These are phyloP conservation scores for Grus americana DNA, from an alignment of 2,113 vertebrate genomes.

Conservation along the genomic window DNA sequence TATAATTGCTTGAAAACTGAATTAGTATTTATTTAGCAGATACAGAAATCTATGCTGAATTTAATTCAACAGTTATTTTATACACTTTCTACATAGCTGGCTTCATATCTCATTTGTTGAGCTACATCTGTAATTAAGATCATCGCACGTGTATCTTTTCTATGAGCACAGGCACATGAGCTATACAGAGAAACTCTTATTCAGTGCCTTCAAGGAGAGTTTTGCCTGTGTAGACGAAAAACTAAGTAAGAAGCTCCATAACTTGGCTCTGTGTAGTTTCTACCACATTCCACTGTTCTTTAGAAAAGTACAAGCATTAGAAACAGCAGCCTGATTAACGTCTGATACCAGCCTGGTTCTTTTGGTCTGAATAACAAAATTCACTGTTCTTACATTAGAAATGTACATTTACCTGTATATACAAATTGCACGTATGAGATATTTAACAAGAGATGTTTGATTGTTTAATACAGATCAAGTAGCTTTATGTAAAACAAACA, in stretches of 20 bases:
- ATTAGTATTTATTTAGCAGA: background rate
- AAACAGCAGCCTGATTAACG: background rate
- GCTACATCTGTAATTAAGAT: background rate
- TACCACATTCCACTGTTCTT: background rate
- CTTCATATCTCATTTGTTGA: background rate
- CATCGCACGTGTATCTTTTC: background rate
- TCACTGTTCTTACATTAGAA: background rate
- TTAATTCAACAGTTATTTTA: background rate
- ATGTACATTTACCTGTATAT: background rate
- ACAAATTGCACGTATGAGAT: background rate
- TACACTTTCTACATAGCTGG: background rate
- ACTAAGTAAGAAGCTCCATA: background rate
- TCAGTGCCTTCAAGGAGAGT: background rate
- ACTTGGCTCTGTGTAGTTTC: background rate
- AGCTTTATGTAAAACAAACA: background rate
- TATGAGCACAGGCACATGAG: background rate
- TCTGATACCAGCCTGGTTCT: background rate
- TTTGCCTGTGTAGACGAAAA: background rate
- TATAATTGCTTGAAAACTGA: background rate
- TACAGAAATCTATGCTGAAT: background rate
- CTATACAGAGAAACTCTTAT: background rate
- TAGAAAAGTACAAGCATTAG: slow-evolving; percentile 3
- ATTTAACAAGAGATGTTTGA: background rate
- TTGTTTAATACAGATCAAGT: background rate
- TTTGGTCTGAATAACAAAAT: background rate